Percentiles rank a stretch among this genome's conserved stretches.
These are phyloP conservation scores for Lasioglossum albipes DNA, from an alignment of 1,140 invertebrate genomes.

Conservation along the genomic window DNA sequence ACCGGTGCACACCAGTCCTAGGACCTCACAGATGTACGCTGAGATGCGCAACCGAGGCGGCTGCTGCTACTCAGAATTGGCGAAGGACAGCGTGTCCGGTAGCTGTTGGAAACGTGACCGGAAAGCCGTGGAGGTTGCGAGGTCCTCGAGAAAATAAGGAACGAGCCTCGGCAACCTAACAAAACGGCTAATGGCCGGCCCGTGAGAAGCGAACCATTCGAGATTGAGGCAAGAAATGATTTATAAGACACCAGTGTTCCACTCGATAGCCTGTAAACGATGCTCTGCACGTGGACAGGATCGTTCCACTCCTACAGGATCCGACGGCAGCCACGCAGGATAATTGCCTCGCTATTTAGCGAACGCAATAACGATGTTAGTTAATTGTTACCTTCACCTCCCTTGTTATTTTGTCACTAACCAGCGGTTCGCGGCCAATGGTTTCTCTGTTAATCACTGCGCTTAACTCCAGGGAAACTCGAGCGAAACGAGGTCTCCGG, in stretches of 20 bases:
- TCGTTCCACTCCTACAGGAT: neutral
- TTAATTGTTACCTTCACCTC: neutral
- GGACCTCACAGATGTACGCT: slow-evolving; percentile 14
- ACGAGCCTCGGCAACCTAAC: slow-evolving; percentile 13
- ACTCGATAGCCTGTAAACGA: slow-evolving; percentile 26
- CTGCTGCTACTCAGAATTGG: neutral
- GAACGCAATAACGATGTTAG: slow-evolving; percentile 6
- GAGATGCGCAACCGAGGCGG: no score
- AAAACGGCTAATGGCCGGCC: slow-evolving; percentile 49
- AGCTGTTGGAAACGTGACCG: slow-evolving; percentile 33
- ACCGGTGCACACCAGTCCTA: neutral
- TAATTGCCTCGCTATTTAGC: slow-evolving; percentile 28
- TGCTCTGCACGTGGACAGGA: neutral
- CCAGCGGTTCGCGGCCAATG: neutral
- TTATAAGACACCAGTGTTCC: slow-evolving; percentile 43
- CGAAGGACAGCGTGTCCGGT: neutral
- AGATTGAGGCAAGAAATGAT: slow-evolving; percentile 59
- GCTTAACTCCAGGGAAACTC: no score
- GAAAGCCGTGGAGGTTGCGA: slow-evolving; percentile 23
- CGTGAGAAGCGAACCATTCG: slow-evolving; percentile 52
- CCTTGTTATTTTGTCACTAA: neutral
- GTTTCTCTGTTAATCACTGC: neutral
- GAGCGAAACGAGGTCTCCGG: no score
- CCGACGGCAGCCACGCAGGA: neutral
- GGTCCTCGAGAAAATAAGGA: slow-evolving; percentile 11